Evolutionary conservation across 2,797 vertebrate species (phyloP).

Genomic region (Oreochromis grahami): DNA sequence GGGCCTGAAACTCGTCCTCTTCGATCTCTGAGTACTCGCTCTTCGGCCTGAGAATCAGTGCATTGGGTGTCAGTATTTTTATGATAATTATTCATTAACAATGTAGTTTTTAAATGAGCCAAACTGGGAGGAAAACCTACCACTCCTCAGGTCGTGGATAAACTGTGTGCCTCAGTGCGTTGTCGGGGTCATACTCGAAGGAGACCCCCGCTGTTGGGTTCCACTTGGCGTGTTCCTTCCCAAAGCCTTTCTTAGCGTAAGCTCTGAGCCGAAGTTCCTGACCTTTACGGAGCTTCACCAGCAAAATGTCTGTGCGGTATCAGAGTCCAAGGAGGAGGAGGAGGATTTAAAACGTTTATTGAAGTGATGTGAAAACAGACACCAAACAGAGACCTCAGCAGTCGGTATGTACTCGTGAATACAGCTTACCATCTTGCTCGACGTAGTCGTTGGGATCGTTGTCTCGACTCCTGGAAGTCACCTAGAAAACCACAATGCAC

Average conservation of each 20-base stretch:
- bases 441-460: constrained; percentile 97
- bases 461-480: constrained; percentile 95
- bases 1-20: constrained; percentile 92
- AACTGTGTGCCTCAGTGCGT: constrained; percentile 91
- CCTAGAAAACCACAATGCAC: constrained; percentile 66
- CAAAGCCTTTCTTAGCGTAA: constrained; percentile 97
- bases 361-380: not conserved
- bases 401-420: accelerated
- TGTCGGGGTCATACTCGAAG: constrained; percentile 97
- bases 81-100: accelerated
- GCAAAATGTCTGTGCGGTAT: constrained; percentile 84
- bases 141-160: constrained; percentile 96
- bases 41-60: constrained; percentile 84
- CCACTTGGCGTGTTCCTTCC: constrained; percentile 99
- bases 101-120: accelerated
- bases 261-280: constrained; percentile 93
- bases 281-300: constrained; percentile 96
- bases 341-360: not conserved
- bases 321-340: not conserved
- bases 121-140: constrained; percentile 52
- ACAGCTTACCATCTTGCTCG: constrained; percentile 88
- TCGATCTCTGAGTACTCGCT: constrained; percentile 98
- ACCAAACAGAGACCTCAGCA: not conserved
- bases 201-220: constrained; percentile 96
- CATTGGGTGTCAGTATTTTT: not conserved